Percentiles rank a stretch among this genome's conserved stretches.
phyloP scores from a whole-genome alignment of 2,797 vertebrate genomes.

The Brachyrhaphis roseni region DNA sequence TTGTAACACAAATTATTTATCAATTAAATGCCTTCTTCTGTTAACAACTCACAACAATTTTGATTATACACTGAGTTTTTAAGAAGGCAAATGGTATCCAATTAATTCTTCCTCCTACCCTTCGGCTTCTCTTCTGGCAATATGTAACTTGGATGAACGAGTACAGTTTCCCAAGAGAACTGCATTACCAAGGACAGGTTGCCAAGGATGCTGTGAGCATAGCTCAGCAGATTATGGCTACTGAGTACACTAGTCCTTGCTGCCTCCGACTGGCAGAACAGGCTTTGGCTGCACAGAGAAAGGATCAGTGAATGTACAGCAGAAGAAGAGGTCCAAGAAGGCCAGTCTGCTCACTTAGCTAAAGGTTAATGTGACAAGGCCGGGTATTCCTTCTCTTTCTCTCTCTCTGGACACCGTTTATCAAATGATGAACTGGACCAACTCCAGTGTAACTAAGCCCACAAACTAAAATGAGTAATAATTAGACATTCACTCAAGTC shows the following conservation, averaged over 20 bases:
- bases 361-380: conserved; percentile 11
- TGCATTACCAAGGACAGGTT: conserved; percentile 25
- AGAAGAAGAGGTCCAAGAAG: conserved; percentile 5
- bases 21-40: background rate
- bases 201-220: conserved; percentile 30
- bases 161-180: conserved; percentile 16
- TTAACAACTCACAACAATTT: background rate
- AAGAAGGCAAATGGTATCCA: background rate
- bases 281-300: conserved; percentile 7
- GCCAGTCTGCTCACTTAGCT: conserved; percentile 18
- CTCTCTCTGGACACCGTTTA: background rate
- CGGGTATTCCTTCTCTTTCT: background rate
- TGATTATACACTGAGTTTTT: background rate
- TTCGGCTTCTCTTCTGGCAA: conserved; percentile 2
- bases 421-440: background rate
- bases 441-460: background rate
- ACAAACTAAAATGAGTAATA: background rate
- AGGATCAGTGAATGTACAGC: conserved; percentile 7
- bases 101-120: conserved; percentile 13
- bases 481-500: background rate
- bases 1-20: background rate
- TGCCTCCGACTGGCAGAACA: conserved; percentile 9
- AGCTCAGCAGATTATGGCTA: conserved; percentile 26
- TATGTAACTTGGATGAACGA: conserved; percentile 17
- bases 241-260: conserved; percentile 7